phyloP scores from a whole-genome alignment of 2,113 vertebrate genomes.

The Sceloporus tristichus region DNA sequence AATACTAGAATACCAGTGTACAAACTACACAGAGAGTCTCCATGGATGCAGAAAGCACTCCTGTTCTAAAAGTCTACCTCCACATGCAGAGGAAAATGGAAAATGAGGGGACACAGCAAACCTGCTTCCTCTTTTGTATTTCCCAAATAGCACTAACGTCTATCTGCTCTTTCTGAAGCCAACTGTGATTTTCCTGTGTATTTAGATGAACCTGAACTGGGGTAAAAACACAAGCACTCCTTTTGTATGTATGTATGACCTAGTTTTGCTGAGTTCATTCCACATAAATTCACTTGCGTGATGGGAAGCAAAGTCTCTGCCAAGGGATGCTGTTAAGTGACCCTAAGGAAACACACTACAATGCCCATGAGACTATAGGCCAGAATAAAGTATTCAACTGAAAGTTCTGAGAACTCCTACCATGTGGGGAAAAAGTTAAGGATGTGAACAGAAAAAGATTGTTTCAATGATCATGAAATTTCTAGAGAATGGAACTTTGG shows the following conservation, averaged over 20 bases:
- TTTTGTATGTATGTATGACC: not conserved
- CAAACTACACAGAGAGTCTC: too few relatives aligned
- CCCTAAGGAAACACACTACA: not conserved
- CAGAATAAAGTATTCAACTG: not conserved
- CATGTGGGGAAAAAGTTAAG: not conserved
- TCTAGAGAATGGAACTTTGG: not conserved
- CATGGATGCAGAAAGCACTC: not conserved
- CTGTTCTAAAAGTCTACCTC: not conserved
- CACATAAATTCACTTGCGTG: not conserved
- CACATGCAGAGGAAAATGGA: not conserved
- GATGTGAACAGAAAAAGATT: not conserved
- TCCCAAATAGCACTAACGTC: too few relatives aligned
- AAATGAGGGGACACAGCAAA: not conserved
- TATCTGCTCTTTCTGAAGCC: not conserved
- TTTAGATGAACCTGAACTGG: not conserved
- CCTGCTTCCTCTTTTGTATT: too few relatives aligned
- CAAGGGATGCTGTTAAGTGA: not conserved
- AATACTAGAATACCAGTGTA: not conserved
- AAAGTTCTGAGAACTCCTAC: not conserved
- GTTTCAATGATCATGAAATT: not conserved
- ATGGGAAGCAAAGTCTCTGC: not conserved
- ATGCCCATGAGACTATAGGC: not conserved
- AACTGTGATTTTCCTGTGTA: not conserved
- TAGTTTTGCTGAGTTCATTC: not conserved
- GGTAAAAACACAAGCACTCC: not conserved